Percentiles rank a stretch among this genome's conserved stretches.
phyloP scores from a whole-genome alignment of 2,113 vertebrate species.

The Ellobius talpinus region DNA sequence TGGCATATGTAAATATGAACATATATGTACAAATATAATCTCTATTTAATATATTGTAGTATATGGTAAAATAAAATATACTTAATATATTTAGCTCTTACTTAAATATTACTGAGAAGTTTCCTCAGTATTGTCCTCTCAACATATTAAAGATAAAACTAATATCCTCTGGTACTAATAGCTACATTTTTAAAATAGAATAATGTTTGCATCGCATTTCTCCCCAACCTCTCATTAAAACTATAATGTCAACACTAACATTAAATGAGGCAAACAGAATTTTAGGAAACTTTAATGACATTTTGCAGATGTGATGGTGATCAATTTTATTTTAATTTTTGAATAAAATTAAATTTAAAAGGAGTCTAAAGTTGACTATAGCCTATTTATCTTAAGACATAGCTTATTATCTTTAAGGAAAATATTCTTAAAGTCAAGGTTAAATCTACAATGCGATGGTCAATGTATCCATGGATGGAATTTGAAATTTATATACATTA shows the following conservation, averaged over 20 bases:
- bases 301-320: background rate
- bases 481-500: background rate
- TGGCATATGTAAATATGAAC: background rate
- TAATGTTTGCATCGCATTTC: background rate
- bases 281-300: background rate
- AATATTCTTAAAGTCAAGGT: background rate
- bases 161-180: background rate
- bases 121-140: background rate
- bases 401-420: background rate
- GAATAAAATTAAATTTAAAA: background rate
- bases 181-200: background rate
- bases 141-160: slow-evolving; percentile 6
- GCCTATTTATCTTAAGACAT: background rate
- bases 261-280: background rate
- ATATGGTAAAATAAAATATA: background rate
- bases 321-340: background rate
- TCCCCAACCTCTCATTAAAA: background rate
- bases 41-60: background rate
- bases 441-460: background rate
- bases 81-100: background rate
- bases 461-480: background rate
- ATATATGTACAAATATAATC: background rate
- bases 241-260: background rate
- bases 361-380: background rate
- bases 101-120: background rate